Conservation (phyloP, 2,113 vertebrate genomes). For the Andinoacara biseriatus region DNA sequence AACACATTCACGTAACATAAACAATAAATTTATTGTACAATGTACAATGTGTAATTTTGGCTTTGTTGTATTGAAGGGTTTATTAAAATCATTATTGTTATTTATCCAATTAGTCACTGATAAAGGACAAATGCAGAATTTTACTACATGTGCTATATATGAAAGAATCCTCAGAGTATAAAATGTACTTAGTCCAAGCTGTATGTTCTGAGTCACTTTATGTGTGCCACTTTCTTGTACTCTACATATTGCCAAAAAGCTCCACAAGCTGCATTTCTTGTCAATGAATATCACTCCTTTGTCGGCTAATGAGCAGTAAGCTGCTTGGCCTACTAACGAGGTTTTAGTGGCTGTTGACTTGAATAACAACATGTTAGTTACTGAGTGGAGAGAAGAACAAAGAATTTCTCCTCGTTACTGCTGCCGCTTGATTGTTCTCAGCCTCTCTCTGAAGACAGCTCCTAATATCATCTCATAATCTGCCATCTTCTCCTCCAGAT, state of each 20-base stretch:
- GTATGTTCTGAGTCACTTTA: background rate
- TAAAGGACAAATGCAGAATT: background rate
- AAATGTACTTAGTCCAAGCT: background rate
- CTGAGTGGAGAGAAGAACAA: constrained; percentile 67
- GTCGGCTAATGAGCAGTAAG: constrained; percentile 66
- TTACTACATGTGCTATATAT: background rate
- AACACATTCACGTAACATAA: background rate
- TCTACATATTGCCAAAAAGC: constrained; percentile 10
- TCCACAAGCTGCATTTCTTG: constrained; percentile 35
- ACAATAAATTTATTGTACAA: background rate
- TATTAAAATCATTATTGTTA: background rate
- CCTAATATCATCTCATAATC: constrained; percentile 72
- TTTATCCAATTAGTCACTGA: background rate
- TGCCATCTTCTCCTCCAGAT: constrained; percentile 72
- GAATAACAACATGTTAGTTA: constrained; percentile 73
- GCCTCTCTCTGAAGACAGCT: constrained; percentile 70
- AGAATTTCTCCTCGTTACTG: constrained; percentile 65
- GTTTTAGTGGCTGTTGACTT: constrained; percentile 74
- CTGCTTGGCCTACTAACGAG: constrained; percentile 61
- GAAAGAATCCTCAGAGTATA: background rate
- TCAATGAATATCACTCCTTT: constrained; percentile 51
- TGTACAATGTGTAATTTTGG: background rate
- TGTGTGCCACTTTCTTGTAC: constrained; percentile 1
- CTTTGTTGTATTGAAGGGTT: background rate
- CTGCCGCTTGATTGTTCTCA: constrained; percentile 68